Conservation (phyloP, 2,888 invertebrate genomes). For the Clepsis dumicolana region DNA sequence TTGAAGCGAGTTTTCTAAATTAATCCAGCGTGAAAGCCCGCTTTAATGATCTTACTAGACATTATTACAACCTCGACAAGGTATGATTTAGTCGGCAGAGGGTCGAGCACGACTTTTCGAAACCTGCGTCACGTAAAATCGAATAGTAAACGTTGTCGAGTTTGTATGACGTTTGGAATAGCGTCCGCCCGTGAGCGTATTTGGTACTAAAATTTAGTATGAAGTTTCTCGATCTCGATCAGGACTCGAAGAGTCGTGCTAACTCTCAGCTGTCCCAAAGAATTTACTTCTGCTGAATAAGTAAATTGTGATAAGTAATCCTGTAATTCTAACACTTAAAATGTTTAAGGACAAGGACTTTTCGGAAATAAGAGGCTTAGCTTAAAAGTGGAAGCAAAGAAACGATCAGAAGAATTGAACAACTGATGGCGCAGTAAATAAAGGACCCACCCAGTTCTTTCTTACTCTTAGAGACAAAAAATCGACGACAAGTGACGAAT, state of each 20-base stretch:
- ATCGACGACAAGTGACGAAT: too few relatives aligned
- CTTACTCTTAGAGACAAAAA: not conserved
- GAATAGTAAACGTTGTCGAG: too few relatives aligned
- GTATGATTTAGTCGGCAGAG: not conserved
- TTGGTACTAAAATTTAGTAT: too few relatives aligned
- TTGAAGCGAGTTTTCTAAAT: not conserved
- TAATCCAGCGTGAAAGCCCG: not conserved
- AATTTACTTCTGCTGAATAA: too few relatives aligned
- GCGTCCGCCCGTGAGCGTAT: too few relatives aligned
- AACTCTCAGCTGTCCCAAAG: too few relatives aligned
- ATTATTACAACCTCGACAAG: not conserved
- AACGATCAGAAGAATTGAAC: not conserved
- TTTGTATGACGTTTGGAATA: too few relatives aligned
- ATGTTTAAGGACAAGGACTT: not conserved
- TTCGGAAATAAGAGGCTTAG: conserved; percentile 14
- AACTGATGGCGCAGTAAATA: not conserved
- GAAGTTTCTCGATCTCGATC: too few relatives aligned
- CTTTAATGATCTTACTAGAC: conserved; percentile 22
- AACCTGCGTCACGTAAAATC: too few relatives aligned
- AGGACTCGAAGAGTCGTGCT: too few relatives aligned
- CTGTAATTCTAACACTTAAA: not conserved
- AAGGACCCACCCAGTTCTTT: not conserved
- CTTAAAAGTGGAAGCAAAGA: not conserved
- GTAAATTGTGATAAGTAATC: too few relatives aligned
- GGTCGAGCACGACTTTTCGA: too few relatives aligned